Evolutionary conservation across 2,888 invertebrate genomes (phyloP), one percentile per base, ranked within the genome.

Genomic region (Xestia rhomboidea): DNA sequence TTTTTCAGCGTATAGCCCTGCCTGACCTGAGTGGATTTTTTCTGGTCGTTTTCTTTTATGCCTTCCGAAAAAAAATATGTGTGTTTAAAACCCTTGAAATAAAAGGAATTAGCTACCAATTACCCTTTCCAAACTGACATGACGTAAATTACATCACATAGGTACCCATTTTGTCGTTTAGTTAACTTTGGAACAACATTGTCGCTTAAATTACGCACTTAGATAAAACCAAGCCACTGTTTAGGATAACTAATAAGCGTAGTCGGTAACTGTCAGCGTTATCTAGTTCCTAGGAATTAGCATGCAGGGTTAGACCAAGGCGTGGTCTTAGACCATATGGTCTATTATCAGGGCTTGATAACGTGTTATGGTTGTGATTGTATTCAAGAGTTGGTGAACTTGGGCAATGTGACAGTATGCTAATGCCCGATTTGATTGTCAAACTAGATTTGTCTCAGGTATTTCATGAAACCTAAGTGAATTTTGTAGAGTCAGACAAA

Each of bases 211-310:
- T 85, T 66, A 80, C 75, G 70, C 49, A 60, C 57, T n/a, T 0
- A 62, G 76, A 85, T 85, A 86, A 86, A 67, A 30, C 27, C 51
- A 7, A n/a, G 74, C 75, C 62, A 57, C 84, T 76, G 83, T 86
- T 85, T 86, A 54, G 73, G 84, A 75, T 77, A 86, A 83, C 73
- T 72, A 85, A 85, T 70, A 83, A 83, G 77, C 75, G 83, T 78
- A 60, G 74, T 77, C 51, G 54, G 64, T 73, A 63, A 57, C 77
- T 83, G 89, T 81, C 87, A 82, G 73, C 81, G 81, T 90, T 91
- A 90, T 90, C 90, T 85, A 84, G 87, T 92, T 91, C 88, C 87
- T 90, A 82, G 76, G 62, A 79, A 87, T 89, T 84, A 80, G 78
- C 83, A 86, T 81, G 79, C 87, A 75, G 81, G 77, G 81, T 73